phyloP scores from a whole-genome alignment of 2,888 invertebrate genomes.

The Pollenia angustigena region DNA sequence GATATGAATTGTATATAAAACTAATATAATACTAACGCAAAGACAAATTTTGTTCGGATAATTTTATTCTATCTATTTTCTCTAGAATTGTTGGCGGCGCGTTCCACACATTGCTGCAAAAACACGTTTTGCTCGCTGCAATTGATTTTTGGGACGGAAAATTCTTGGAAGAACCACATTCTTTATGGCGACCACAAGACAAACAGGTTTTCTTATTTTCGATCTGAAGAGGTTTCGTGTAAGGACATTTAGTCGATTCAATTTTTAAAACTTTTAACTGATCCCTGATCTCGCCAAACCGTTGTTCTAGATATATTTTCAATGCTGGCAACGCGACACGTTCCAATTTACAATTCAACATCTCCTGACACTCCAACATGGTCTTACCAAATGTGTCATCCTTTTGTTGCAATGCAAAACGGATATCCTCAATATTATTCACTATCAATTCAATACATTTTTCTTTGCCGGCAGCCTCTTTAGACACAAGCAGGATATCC shows the following conservation, averaged over 20 bases:
- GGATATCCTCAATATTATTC: constrained; percentile 76
- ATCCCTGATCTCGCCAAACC: constrained; percentile 74
- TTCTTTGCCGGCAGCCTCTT: constrained; percentile 75
- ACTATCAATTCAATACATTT: constrained; percentile 77
- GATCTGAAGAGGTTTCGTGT: background rate
- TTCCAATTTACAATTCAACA: constrained; percentile 82
- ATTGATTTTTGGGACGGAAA: background rate
- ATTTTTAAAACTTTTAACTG: constrained; percentile 60
- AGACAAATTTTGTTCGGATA: background rate
- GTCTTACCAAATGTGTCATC: constrained; percentile 76
- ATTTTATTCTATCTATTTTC: constrained; percentile 41
- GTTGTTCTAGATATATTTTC: constrained; percentile 79
- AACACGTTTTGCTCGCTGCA: constrained; percentile 7
- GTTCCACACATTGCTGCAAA: background rate
- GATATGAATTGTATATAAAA: too few species aligned
- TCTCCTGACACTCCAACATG: constrained; percentile 81
- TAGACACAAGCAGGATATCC: constrained; percentile 74
- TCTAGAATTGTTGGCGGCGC: constrained; percentile 49
- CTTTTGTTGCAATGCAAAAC: constrained; percentile 73
- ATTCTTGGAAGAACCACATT: background rate
- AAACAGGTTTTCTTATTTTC: constrained; percentile 40
- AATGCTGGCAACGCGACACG: constrained; percentile 80
- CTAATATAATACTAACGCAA: background rate
- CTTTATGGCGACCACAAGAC: constrained; percentile 25
- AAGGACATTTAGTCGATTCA: background rate